A percentile compares a stretch with the other conserved stretches of the same genome.
Conservation (phyloP, 1,140 invertebrate genomes). For the Cydia fagiglandana region DNA sequence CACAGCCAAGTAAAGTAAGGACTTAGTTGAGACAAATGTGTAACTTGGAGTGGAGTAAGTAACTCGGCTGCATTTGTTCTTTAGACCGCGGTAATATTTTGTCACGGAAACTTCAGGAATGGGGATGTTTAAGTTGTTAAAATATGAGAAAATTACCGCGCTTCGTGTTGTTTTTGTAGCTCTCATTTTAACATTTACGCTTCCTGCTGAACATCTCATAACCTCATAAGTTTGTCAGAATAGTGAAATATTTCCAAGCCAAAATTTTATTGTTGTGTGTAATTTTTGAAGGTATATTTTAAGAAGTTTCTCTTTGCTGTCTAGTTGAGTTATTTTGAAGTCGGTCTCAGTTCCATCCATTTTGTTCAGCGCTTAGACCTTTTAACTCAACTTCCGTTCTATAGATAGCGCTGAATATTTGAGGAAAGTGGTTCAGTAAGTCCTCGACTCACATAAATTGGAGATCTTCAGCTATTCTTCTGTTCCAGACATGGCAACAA, state of each 20-base stretch:
- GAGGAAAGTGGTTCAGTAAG: too few relatives aligned
- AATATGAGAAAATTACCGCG: constrained; percentile 1
- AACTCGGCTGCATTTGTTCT: constrained; percentile 9
- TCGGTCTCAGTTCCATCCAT: too few relatives aligned
- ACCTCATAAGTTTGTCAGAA: neutral
- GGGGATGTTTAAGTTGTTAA: constrained; percentile 12
- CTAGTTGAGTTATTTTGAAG: too few relatives aligned
- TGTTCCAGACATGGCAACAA: constrained; percentile 65
- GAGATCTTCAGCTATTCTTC: neutral
- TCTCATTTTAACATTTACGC: neutral
- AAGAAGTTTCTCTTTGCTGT: too few relatives aligned
- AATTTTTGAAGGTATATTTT: too few relatives aligned
- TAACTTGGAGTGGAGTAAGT: neutral
- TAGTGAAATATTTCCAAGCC: neutral
- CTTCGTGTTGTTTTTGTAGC: neutral
- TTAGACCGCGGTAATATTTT: neutral
- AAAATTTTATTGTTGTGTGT: neutral
- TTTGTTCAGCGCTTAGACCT: too few relatives aligned
- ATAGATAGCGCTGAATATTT: too few relatives aligned
- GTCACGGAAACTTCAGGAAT: constrained; percentile 6
- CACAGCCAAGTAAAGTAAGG: constrained; percentile 11
- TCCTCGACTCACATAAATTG: too few relatives aligned
- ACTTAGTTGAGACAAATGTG: constrained; percentile 30
- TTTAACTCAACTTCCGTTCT: too few relatives aligned
- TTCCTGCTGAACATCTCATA: neutral